Base-by-base conservation (phyloP, 2,888 invertebrate genomes). In the Therioaphis trifolii region DNA sequence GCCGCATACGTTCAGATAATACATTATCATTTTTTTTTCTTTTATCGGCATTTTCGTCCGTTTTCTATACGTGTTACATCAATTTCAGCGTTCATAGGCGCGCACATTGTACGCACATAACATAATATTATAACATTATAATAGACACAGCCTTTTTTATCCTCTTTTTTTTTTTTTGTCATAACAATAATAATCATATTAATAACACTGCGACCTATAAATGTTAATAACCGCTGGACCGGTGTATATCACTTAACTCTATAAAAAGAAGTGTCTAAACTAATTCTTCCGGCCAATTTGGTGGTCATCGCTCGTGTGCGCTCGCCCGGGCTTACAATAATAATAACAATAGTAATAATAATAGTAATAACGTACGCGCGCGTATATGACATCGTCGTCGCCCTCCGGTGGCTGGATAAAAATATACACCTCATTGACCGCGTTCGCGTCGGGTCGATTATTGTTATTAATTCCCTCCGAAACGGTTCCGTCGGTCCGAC, bases 261-360 rank as follows among this genome's bases (percentile, higher is more conserved):
- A 82, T 82, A 82, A 82, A 82, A 82, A 82, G 82, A 82, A 82
- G 46, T 18, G 74, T 82, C 72, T 82, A 82, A 82, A 82, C 72
- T 82, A 63, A 82, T 72, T 82, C 82, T 82, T 82, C 82, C 82
- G 82, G 82, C 74, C 82, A 82, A 82, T 82, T 82, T 74, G 82
- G 52, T 74, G 82, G 82, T 82, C 74, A 82, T 72, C 72, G 21
- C 15, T 68, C 40, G 24, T 21, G 46, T 66, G 14, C 74, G 24
- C 55, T 35, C 21, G 35, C 55, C 55, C 77, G 35, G 43, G 27
- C n/a, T 18, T 76, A 63, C 63, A 58, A 58, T 52, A 35, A 35
- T 46, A 69, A 52, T 52, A 52, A 52, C 11, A 52, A 52, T 35
- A 49, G 15, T 74, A 75, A 63, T 63, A 63, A 63, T 68, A 40